Conservation (phyloP, 2,888 invertebrate genomes). For the Drosophila lutescens region DNA sequence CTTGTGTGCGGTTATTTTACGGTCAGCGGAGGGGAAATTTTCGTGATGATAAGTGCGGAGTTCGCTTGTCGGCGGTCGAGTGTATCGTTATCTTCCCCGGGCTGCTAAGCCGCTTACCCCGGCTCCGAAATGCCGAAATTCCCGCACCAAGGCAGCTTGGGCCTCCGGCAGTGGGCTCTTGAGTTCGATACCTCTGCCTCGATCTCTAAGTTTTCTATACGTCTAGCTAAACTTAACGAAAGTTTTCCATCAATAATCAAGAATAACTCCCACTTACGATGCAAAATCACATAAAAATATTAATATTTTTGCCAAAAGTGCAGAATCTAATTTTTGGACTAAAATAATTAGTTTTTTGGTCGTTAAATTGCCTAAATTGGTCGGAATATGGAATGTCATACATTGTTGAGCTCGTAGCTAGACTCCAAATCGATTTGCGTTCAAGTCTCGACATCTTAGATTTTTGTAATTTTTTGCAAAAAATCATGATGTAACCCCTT, state of each 20-base stretch:
- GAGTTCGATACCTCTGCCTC: neutral
- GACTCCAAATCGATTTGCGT: too few relatives aligned
- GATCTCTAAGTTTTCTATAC: neutral
- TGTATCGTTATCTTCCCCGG: constrained; percentile 23
- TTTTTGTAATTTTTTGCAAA: neutral
- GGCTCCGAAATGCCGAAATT: neutral
- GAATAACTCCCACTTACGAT: too few relatives aligned
- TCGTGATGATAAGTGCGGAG: constrained; percentile 25
- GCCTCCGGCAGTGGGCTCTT: neutral
- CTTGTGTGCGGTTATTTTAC: constrained; percentile 38
- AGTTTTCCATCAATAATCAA: too few relatives aligned
- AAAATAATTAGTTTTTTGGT: too few relatives aligned
- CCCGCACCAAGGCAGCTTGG: neutral
- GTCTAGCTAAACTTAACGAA: too few relatives aligned
- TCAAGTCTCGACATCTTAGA: neutral
- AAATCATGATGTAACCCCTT: too few relatives aligned
- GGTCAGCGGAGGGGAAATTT: constrained; percentile 31
- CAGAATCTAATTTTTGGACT: too few relatives aligned
- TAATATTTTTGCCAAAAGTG: too few relatives aligned
- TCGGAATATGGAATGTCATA: neutral
- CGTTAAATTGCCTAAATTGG: neutral
- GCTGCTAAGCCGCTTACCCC: constrained; percentile 33
- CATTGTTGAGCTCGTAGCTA: too few relatives aligned
- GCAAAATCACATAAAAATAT: too few relatives aligned
- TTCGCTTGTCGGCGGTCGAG: constrained; percentile 5